Conservation (phyloP, 2,888 invertebrate species). For the Galerucella calmariensis region DNA sequence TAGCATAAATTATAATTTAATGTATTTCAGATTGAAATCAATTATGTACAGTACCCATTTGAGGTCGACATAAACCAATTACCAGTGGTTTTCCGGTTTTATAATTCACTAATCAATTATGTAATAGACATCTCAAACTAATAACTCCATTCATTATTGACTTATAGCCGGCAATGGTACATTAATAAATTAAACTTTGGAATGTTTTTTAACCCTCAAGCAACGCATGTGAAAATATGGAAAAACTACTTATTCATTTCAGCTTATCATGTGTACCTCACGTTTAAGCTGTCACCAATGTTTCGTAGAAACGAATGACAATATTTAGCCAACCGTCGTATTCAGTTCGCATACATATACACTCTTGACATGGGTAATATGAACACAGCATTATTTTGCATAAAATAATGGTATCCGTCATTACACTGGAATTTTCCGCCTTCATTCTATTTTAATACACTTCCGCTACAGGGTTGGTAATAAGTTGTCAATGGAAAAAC, state of each 20-base stretch:
- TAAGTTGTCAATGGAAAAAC: not conserved
- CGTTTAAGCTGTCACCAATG: constrained; percentile 16
- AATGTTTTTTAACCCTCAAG: not conserved
- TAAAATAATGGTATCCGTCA: constrained; percentile 24
- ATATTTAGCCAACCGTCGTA: constrained; percentile 22
- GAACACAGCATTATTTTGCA: constrained; percentile 29
- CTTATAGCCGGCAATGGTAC: too few species aligned
- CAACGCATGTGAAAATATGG: not conserved
- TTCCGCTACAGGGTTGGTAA: not conserved
- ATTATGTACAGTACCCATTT: too few species aligned
- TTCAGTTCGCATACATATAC: constrained; percentile 17
- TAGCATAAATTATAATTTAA: too few species aligned
- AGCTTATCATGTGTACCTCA: constrained; percentile 1
- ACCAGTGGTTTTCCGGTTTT: too few species aligned
- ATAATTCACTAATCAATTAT: too few species aligned
- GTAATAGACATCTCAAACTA: too few species aligned
- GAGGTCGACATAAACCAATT: too few species aligned
- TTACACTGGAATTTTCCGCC: constrained; percentile 15
- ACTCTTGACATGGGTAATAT: constrained; percentile 17
- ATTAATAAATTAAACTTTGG: not conserved
- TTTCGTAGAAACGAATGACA: constrained; percentile 22
- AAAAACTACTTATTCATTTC: not conserved
- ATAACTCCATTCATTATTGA: too few species aligned
- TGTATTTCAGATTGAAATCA: too few species aligned
- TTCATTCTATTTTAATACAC: not conserved